Evolutionary conservation across 2,113 vertebrate genomes (phyloP).

Genomic region (Lagopus muta): DNA sequence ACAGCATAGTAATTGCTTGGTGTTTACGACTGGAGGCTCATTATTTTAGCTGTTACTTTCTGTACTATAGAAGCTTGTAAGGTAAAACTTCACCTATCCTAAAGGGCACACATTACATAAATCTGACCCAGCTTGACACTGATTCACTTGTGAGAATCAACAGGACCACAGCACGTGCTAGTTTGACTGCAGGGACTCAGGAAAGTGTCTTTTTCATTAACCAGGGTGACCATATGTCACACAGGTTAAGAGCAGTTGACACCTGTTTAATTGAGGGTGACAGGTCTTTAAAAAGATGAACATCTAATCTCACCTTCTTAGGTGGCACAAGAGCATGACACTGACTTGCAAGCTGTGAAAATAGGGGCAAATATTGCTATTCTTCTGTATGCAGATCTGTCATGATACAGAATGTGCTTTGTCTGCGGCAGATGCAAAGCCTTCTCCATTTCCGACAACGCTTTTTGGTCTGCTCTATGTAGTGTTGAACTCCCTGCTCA

Average conservation of each 20-base stretch:
- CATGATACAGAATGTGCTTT: not conserved
- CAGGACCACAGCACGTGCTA: not conserved
- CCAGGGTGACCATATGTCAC: not conserved
- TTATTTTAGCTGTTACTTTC: not conserved
- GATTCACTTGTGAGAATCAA: constrained; percentile 2
- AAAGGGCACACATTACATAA: not conserved
- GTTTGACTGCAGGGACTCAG: not conserved
- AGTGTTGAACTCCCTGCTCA: not conserved
- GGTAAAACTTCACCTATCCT: not conserved
- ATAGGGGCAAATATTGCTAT: not conserved
- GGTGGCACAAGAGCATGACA: not conserved
- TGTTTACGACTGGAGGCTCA: not conserved
- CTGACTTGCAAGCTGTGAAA: not conserved
- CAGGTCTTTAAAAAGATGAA: constrained; percentile 28
- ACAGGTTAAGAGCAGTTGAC: not conserved
- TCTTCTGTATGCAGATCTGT: not conserved
- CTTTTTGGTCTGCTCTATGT: not conserved
- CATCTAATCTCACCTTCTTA: not conserved
- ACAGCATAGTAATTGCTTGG: not conserved
- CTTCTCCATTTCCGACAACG: not conserved
- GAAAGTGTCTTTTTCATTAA: not conserved
- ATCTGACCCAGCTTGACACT: not conserved
- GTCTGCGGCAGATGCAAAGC: not conserved
- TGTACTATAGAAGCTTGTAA: not conserved
- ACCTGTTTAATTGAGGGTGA: constrained; percentile 32